These are phyloP conservation scores for Nomada ruficornis DNA, from an alignment of 2,888 invertebrate genomes.

Conservation along the genomic window DNA sequence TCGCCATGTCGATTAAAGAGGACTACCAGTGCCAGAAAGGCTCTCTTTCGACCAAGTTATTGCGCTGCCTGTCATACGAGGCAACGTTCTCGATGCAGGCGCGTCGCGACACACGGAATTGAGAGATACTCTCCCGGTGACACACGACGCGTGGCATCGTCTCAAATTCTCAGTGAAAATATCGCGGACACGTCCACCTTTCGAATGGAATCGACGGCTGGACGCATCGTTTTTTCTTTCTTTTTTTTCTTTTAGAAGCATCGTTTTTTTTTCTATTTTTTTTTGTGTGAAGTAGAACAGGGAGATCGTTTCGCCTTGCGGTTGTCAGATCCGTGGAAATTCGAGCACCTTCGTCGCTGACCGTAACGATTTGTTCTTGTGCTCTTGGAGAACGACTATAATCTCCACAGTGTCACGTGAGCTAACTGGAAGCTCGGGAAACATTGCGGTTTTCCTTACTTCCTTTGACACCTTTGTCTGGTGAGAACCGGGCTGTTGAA, in stretches of 20 bases:
- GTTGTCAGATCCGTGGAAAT: neutral
- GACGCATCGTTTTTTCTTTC: constrained; percentile 18
- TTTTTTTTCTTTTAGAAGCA: neutral
- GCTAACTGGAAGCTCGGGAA: constrained; percentile 12
- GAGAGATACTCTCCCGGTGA: constrained; percentile 18
- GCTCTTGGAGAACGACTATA: neutral
- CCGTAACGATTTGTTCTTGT: constrained; percentile 8
- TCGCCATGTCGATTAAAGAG: neutral
- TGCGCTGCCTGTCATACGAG: constrained; percentile 32
- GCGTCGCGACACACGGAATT: neutral
- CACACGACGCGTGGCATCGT: constrained; percentile 6
- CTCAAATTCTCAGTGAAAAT: constrained; percentile 34
- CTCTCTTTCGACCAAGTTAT: constrained; percentile 11
- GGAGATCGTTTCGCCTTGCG: constrained; percentile 1
- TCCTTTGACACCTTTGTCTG: neutral
- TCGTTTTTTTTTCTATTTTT: neutral
- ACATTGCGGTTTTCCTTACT: neutral
- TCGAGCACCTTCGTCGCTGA: constrained; percentile 17
- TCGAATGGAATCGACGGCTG: constrained; percentile 46
- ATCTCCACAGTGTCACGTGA: neutral
- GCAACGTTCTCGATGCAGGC: constrained; percentile 10
- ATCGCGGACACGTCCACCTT: constrained; percentile 24
- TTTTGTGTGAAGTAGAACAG: neutral
- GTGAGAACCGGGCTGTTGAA: neutral
- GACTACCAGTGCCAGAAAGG: neutral